Conservation (phyloP, 1,140 invertebrate genomes). For the Venturia canescens region DNA sequence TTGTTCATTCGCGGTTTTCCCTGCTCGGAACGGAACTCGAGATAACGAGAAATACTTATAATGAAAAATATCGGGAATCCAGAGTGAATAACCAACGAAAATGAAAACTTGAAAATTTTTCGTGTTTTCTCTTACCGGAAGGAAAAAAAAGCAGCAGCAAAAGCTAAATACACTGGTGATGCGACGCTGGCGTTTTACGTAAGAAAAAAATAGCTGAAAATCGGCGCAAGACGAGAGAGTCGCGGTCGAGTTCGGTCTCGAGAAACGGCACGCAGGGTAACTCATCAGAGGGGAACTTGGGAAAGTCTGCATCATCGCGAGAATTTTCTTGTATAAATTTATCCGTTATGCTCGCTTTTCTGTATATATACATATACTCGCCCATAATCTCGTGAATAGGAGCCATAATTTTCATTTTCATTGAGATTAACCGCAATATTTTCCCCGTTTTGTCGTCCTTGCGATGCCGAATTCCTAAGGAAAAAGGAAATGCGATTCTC, state of each 20-base stretch:
- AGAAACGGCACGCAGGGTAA: conserved; percentile 69
- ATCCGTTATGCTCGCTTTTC: neutral
- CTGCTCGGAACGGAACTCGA: too few relatives aligned
- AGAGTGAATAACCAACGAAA: too few relatives aligned
- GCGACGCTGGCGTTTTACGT: conserved; percentile 12
- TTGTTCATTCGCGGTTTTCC: too few relatives aligned
- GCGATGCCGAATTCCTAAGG: neutral
- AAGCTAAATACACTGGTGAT: neutral
- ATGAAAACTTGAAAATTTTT: too few relatives aligned
- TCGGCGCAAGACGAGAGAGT: conserved; percentile 8
- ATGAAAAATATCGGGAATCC: too few relatives aligned
- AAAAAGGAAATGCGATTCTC: neutral
- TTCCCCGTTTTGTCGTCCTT: neutral
- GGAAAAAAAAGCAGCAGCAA: neutral
- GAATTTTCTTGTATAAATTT: conserved; percentile 41
- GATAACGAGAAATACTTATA: too few relatives aligned
- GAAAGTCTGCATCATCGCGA: conserved; percentile 62
- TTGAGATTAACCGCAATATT: neutral
- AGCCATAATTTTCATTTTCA: neutral
- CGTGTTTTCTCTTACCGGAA: too few relatives aligned
- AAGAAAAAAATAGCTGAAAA: conserved; percentile 22
- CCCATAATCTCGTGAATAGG: neutral
- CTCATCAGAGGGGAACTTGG: conserved; percentile 71
- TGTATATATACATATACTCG: neutral
- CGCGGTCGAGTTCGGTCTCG: conserved; percentile 35